A percentile compares a stretch with the other conserved stretches of the same genome.
These are phyloP conservation scores for Limosa lapponica DNA, from an alignment of 2,797 vertebrate genomes.

Conservation along the genomic window DNA sequence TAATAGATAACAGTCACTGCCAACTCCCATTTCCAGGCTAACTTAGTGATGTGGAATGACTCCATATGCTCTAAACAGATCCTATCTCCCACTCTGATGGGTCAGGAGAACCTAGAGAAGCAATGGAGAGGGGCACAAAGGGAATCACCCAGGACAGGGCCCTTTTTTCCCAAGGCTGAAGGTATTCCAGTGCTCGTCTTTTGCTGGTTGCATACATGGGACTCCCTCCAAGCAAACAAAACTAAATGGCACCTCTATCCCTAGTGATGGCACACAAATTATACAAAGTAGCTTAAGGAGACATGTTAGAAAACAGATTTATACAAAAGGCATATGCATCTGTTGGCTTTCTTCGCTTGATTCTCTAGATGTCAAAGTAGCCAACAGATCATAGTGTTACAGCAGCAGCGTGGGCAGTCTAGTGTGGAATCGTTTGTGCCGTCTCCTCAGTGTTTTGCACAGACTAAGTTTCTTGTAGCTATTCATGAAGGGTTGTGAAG, in stretches of 20 bases:
- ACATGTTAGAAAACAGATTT: neutral
- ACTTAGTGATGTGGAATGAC: conserved; percentile 62
- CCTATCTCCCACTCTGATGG: neutral
- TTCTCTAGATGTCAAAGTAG: neutral
- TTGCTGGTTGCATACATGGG: neutral
- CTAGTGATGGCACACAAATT: neutral
- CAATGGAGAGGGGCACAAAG: neutral
- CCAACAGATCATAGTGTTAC: neutral
- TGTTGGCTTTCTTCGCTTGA: neutral
- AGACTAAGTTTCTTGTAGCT: neutral
- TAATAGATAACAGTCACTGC: conserved; percentile 58
- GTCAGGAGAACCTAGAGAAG: neutral
- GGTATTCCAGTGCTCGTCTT: neutral
- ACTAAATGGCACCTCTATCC: neutral
- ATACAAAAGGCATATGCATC: neutral
- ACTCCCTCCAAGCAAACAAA: neutral
- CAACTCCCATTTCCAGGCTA: conserved; percentile 60
- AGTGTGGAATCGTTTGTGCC: neutral
- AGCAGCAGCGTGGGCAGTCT: neutral
- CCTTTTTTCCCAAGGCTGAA: neutral
- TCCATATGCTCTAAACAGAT: conserved; percentile 52
- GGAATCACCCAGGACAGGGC: neutral
- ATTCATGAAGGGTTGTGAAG: neutral
- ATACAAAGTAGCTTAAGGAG: neutral
- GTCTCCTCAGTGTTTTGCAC: neutral